A percentile compares a stretch with the other conserved stretches of the same genome.
Evolutionary conservation across 2,113 vertebrate species (phyloP).

Genomic region (Chaetodon auriga): DNA sequence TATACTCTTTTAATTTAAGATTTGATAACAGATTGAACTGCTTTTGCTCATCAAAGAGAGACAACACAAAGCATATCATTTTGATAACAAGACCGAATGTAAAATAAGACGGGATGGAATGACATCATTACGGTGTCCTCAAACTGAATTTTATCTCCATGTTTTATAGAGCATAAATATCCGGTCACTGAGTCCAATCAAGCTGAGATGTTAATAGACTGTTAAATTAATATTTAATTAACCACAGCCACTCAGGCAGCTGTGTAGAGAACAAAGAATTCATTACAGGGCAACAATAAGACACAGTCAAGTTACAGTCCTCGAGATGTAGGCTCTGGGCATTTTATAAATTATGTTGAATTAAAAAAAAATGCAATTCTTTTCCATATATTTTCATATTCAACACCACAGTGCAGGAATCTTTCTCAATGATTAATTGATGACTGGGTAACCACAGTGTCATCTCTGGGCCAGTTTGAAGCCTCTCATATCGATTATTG

Average conservation of each 20-base stretch:
- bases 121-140: background rate
- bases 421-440: background rate
- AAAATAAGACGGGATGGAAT: background rate
- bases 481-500: background rate
- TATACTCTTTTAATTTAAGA: background rate
- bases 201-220: constrained; percentile 57
- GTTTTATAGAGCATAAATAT: constrained; percentile 70
- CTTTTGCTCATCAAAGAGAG: background rate
- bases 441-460: background rate
- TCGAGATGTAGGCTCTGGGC: background rate
- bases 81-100: background rate
- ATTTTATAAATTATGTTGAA: background rate
- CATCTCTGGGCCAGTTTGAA: background rate
- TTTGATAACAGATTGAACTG: background rate
- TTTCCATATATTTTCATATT: background rate
- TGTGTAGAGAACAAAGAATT: constrained; percentile 1
- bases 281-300: background rate
- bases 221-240: constrained; percentile 69
- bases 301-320: background rate
- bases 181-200: constrained; percentile 67
- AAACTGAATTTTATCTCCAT: constrained; percentile 27
- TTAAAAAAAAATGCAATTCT: background rate
- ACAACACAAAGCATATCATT: background rate
- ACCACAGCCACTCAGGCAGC: constrained; percentile 27
- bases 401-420: background rate